These are phyloP conservation scores for Cyprinodon tularosa DNA, from an alignment of 2,113 vertebrate species.

Conservation along the genomic window DNA sequence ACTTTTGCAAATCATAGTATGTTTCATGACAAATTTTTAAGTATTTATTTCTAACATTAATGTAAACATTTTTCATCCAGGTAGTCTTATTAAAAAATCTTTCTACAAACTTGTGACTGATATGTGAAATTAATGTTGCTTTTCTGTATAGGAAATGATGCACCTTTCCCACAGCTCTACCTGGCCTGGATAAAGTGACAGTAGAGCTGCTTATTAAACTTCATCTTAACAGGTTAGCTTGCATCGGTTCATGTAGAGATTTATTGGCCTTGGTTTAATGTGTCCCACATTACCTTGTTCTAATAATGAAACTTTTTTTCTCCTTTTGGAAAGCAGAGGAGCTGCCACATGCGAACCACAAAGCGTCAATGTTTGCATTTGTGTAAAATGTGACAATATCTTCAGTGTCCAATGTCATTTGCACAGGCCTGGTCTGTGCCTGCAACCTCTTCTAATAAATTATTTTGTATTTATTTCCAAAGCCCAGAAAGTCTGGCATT, in stretches of 20 bases:
- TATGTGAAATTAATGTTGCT: too few relatives aligned
- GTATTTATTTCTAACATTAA: background rate
- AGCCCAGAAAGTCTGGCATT: background rate
- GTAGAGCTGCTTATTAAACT: too few relatives aligned
- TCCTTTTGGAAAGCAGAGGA: constrained; percentile 14
- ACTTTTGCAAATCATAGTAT: background rate
- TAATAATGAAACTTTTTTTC: constrained; percentile 1
- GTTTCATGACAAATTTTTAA: background rate
- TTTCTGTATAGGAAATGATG: too few relatives aligned
- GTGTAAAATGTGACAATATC: constrained; percentile 39
- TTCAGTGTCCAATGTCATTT: background rate
- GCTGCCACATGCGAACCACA: constrained; percentile 5
- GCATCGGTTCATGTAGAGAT: background rate
- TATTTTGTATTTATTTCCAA: background rate
- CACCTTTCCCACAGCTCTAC: too few relatives aligned
- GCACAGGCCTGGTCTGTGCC: background rate
- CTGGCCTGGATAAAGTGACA: too few relatives aligned
- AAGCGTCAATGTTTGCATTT: constrained; percentile 30
- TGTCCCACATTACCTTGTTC: background rate
- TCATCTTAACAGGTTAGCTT: background rate
- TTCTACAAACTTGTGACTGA: too few relatives aligned
- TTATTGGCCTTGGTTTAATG: background rate
- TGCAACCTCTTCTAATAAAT: background rate
- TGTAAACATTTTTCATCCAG: too few relatives aligned
- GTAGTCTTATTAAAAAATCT: too few relatives aligned